Base-by-base conservation (phyloP, 64 coral and sea anemone species). In the Acropora yongei region DNA sequence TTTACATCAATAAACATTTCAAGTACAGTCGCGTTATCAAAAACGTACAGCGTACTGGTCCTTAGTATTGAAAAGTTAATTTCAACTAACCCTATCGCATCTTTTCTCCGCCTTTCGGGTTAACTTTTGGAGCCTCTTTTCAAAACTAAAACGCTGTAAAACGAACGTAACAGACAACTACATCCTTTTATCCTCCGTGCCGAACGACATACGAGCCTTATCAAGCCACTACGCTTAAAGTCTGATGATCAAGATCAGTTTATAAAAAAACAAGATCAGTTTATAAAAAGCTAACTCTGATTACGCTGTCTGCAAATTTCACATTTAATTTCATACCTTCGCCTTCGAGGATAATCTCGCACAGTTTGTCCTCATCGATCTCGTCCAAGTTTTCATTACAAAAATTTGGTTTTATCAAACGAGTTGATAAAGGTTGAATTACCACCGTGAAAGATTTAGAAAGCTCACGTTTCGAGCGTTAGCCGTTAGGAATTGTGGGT, bases 321-420 rank as follows among this genome's bases (percentile, higher is more conserved):
- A 90, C 78, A 47, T 45, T 81, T 41, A 90, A 44, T 12, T 90
- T 90, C 76, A 90, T 68, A 69, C 77, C 67, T 80, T 44, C 43
- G 42, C 57, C 18, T 68, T 14, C 40, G 41, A 90, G 57, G 72
- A 90, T 80, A 18, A 90, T 90, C 51, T 90, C 88, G 45, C 76
- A 68, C 48, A 90, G 11, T 53, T 72, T 90, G 47, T 90, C 88
- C 49, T 90, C 76, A 78, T 90, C 60, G 43, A 90, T 90, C 18
- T 81, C 3, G 6, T 90, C 88, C 41, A 90, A 67, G 39, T 43
- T 44, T 49, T 72, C 88, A 13, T 47, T 8, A 67, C 40, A 47
- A n/a, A n/a, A n/a, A n/a, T n/a, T n/a, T n/a, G n/a, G n/a, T n/a
- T n/a, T n/a, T n/a, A n/a, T n/a, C n/a, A n/a, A n/a, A n/a, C n/a